Conservation (phyloP, 2,113 vertebrate species). For the western clawed frog (Xenopus tropicalis) region DNA sequence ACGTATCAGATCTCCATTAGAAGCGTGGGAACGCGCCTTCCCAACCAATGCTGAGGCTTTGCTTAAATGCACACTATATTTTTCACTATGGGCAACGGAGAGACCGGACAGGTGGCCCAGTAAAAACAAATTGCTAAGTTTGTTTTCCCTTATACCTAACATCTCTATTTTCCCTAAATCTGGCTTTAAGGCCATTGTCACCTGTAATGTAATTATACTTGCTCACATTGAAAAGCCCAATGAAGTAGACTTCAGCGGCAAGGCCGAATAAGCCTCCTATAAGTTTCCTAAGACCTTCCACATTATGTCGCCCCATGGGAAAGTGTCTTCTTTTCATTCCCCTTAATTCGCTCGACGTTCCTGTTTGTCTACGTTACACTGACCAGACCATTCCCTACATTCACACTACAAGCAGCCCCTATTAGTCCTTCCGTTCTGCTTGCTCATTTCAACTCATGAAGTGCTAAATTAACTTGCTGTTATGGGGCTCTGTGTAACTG, state of each 20-base stretch:
- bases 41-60: conserved; percentile 44
- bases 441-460: neutral
- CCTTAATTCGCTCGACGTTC: conserved; percentile 52
- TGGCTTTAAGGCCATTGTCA: conserved; percentile 57
- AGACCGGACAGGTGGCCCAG: conserved; percentile 57
- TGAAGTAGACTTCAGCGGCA: conserved; percentile 51
- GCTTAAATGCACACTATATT: conserved; percentile 44
- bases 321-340: conserved; percentile 60
- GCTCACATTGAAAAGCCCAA: conserved; percentile 49
- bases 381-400: conserved; percentile 2
- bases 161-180: conserved; percentile 52
- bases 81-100: conserved; percentile 49
- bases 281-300: conserved; percentile 52
- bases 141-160: conserved; percentile 54
- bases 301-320: conserved; percentile 57
- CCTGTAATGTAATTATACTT: conserved; percentile 59
- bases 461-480: neutral
- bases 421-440: neutral
- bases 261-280: conserved; percentile 52
- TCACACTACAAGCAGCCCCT: neutral
- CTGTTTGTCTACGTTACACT: conserved; percentile 30
- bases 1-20: conserved; percentile 35
- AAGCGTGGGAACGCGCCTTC: conserved; percentile 58
- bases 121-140: conserved; percentile 56
- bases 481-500: neutral